phyloP scores from a whole-genome alignment of 1,140 invertebrate species.

The Drosophila kikkawai region DNA sequence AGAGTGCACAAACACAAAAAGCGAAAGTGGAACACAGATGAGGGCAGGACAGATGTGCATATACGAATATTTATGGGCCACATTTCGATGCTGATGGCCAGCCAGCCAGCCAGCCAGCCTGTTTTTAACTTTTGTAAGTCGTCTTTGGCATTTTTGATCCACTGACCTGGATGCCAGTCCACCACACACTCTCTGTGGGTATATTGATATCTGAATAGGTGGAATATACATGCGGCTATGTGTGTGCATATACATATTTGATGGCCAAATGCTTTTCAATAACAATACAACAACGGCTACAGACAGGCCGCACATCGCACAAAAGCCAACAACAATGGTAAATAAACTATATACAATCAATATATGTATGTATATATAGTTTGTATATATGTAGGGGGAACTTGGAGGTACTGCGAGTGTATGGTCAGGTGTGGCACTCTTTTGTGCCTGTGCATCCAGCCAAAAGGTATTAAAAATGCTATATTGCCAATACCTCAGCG shows the following conservation, averaged over 20 bases:
- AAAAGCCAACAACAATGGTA: constrained; percentile 71
- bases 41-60: constrained; percentile 1
- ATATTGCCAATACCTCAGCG: constrained; percentile 34
- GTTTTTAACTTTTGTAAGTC: constrained; percentile 70
- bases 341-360: constrained; percentile 47
- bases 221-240: constrained; percentile 6
- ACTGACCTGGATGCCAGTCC: constrained; percentile 65
- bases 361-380: neutral
- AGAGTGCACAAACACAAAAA: constrained; percentile 54
- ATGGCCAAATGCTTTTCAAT: constrained; percentile 82
- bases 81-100: constrained; percentile 22
- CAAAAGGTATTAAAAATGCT: constrained; percentile 67
- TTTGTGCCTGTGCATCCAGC: constrained; percentile 46
- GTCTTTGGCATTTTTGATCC: constrained; percentile 75
- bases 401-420: constrained; percentile 15
- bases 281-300: constrained; percentile 46
- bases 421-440: constrained; percentile 60
- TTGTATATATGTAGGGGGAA: constrained; percentile 1
- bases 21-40: constrained; percentile 59
- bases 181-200: constrained; percentile 14
- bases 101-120: constrained; percentile 1
- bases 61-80: neutral
- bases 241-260: constrained; percentile 67
- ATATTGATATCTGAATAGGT: constrained; percentile 39
- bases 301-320: constrained; percentile 29